phyloP scores from a whole-genome alignment of 1,140 invertebrate genomes.

The Sminthurinus signatus region DNA sequence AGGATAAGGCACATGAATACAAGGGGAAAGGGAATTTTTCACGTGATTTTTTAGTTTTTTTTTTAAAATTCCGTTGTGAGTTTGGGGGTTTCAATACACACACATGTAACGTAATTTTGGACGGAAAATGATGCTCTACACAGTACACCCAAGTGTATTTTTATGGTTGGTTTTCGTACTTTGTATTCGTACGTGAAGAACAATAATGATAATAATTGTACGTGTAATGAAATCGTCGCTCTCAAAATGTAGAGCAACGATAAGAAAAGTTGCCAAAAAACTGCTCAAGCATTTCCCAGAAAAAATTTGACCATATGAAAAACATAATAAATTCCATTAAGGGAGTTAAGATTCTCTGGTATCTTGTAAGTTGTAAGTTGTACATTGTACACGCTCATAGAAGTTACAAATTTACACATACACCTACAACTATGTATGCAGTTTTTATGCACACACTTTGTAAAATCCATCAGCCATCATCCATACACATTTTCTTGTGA shows the following conservation, averaged over 20 bases:
- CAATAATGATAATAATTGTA: neutral
- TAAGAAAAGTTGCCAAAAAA: slow-evolving; percentile 30
- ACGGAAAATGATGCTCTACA: neutral
- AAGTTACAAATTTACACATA: too few relatives aligned
- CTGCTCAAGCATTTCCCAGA: slow-evolving; percentile 11
- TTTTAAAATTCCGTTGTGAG: too few relatives aligned
- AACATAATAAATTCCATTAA: too few relatives aligned
- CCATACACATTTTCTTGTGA: too few relatives aligned
- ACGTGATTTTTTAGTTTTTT: too few relatives aligned
- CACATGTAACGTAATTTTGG: neutral
- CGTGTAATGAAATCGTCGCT: neutral
- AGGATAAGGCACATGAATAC: too few relatives aligned
- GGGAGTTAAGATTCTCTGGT: neutral
- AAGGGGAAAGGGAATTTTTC: too few relatives aligned
- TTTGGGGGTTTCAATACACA: neutral
- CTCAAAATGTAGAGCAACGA: slow-evolving; percentile 20
- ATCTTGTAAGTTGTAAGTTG: too few relatives aligned
- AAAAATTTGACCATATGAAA: neutral
- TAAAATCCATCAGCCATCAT: too few relatives aligned
- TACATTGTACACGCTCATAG: too few relatives aligned
- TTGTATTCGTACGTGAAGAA: neutral
- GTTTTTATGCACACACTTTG: too few relatives aligned
- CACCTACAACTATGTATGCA: too few relatives aligned
- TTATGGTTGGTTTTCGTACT: neutral
- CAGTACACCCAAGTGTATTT: neutral